Conservation (phyloP, 92 coral and sea anemone species). For the Scolanthus callimorphus region DNA sequence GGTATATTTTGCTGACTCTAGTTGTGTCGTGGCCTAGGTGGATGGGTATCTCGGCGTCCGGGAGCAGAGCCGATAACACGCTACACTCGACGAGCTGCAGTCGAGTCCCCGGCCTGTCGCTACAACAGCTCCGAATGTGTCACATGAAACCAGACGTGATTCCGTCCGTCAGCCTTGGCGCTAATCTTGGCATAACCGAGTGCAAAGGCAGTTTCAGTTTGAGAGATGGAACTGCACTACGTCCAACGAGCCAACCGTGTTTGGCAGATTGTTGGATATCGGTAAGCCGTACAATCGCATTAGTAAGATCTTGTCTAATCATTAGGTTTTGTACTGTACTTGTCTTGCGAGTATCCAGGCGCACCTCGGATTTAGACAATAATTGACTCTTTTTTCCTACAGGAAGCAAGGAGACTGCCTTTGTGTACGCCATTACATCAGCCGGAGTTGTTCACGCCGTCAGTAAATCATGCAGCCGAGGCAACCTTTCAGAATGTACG, state of each 20-base stretch:
- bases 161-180: constrained; percentile 84
- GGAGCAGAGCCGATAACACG: constrained; percentile 33
- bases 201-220: constrained; percentile 82
- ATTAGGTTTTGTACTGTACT: neutral
- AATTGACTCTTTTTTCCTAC: too few species aligned
- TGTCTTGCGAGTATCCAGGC: too few species aligned
- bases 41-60: constrained; percentile 74
- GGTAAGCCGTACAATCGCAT: constrained; percentile 36
- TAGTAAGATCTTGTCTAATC: neutral
- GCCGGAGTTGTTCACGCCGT: constrained; percentile 98
- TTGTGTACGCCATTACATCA: constrained; percentile 91
- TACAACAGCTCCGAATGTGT: constrained; percentile 77
- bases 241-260: constrained; percentile 72
- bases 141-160: constrained; percentile 84
- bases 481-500: constrained; percentile 82
- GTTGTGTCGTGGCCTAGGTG: constrained; percentile 55
- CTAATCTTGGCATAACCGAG: constrained; percentile 73
- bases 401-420: constrained; percentile 98
- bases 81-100: constrained; percentile 52
- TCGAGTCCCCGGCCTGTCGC: constrained; percentile 79
- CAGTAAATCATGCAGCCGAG: constrained; percentile 82
- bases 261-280: constrained; percentile 69
- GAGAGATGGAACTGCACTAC: constrained; percentile 96
- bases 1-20: constrained; percentile 1
- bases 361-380: too few species aligned